Conservation (phyloP, 2,888 invertebrate species). For the Hirtodrosophila duncani region DNA sequence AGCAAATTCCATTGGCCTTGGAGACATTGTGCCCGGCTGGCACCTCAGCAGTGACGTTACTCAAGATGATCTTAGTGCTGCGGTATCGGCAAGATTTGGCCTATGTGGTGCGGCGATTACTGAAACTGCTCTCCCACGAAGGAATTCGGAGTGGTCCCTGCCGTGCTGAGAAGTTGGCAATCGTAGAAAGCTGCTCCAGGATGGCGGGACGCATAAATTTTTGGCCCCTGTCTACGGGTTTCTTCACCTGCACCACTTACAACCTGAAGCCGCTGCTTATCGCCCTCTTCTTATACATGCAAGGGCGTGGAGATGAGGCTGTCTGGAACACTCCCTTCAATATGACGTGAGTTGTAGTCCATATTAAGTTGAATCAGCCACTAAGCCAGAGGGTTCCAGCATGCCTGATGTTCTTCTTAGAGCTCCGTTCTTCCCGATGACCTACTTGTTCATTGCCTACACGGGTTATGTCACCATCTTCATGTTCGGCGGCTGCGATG, state of each 20-base stretch:
- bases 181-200: slow-evolving; percentile 33
- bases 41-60: slow-evolving; percentile 67
- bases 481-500: slow-evolving; percentile 68
- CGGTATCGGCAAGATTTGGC: slow-evolving; percentile 50
- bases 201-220: slow-evolving; percentile 63
- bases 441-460: slow-evolving; percentile 63
- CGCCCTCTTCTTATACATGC: slow-evolving; percentile 38
- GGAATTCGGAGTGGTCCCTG: too few species aligned
- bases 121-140: slow-evolving; percentile 35
- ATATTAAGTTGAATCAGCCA: background rate
- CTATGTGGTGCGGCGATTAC: slow-evolving; percentile 36
- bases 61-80: slow-evolving; percentile 63
- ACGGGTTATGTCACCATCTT: slow-evolving; percentile 70
- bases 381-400: slow-evolving; percentile 20
- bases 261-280: slow-evolving; percentile 60
- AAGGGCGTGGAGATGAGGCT: slow-evolving; percentile 22
- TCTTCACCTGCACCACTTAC: slow-evolving; percentile 56
- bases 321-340: slow-evolving; percentile 64
- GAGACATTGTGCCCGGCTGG: slow-evolving; percentile 69
- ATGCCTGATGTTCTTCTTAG: slow-evolving; percentile 49
- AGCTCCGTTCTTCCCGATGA: slow-evolving; percentile 45
- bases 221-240: slow-evolving; percentile 61
- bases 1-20: slow-evolving; percentile 44
- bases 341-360: slow-evolving; percentile 62
- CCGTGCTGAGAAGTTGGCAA: slow-evolving; percentile 4